Percentiles rank a stretch among this genome's conserved stretches.
phyloP scores from a whole-genome alignment of 2,888 invertebrate genomes.

The Steinernema hermaphroditum region DNA sequence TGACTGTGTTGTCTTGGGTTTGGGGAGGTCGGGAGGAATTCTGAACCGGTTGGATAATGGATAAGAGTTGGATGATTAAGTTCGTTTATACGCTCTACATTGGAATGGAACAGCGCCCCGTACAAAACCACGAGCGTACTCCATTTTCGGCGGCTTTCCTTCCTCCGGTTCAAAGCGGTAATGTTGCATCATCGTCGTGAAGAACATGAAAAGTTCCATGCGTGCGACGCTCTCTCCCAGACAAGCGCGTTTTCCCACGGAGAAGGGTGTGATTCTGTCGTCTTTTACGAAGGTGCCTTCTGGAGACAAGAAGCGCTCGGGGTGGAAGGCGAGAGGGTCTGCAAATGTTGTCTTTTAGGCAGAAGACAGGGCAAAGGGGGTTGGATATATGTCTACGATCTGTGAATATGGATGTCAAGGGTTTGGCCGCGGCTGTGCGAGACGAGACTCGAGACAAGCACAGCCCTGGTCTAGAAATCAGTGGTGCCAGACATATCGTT shows the following conservation, averaged over 20 bases:
- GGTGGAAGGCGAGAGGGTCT: slow-evolving; percentile 3
- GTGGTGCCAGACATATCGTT: too few relatives aligned
- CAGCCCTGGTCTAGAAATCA: too few relatives aligned
- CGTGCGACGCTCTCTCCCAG: slow-evolving; percentile 19
- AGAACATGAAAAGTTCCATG: slow-evolving; percentile 29
- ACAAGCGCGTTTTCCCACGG: slow-evolving; percentile 23
- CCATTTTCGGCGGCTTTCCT: background rate
- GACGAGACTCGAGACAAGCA: too few relatives aligned
- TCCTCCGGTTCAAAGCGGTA: background rate
- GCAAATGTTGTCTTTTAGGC: background rate
- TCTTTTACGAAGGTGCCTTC: slow-evolving; percentile 9
- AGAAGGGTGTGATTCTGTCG: slow-evolving; percentile 22
- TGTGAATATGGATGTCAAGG: too few relatives aligned
- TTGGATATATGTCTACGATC: too few relatives aligned
- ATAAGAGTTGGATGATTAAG: background rate
- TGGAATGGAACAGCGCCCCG: background rate
- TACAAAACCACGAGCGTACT: background rate
- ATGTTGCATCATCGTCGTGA: slow-evolving; percentile 3
- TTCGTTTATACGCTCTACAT: background rate
- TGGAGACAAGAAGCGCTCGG: background rate
- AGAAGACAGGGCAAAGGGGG: too few relatives aligned
- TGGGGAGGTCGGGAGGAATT: background rate
- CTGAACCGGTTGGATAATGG: background rate
- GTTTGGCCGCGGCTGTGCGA: too few relatives aligned
- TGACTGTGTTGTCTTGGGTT: background rate